A percentile compares a stretch with the other conserved stretches of the same genome.
These are phyloP conservation scores for Brienomyrus longianalis DNA, from an alignment of 2,113 vertebrate species.

Conservation along the genomic window DNA sequence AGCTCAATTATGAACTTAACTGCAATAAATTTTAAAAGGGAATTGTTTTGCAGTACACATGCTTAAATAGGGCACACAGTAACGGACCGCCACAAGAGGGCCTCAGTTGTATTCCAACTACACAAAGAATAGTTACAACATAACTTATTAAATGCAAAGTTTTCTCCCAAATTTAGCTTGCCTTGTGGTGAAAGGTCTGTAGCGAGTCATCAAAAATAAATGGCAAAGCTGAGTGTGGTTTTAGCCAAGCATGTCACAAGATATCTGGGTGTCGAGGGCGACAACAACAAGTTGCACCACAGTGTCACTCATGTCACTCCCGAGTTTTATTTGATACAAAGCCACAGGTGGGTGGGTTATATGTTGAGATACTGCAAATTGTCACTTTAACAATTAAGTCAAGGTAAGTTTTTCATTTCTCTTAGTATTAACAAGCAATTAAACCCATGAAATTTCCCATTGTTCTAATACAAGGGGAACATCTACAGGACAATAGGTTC, in stretches of 20 bases:
- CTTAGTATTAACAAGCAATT: neutral
- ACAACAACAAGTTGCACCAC: neutral
- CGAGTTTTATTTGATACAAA: neutral
- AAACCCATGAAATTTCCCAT: neutral
- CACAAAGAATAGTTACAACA: neutral
- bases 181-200: neutral
- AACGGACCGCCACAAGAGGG: constrained; percentile 13
- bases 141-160: neutral
- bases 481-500: neutral
- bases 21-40: neutral
- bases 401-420: neutral
- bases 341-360: neutral
- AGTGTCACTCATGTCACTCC: neutral
- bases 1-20: neutral
- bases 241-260: constrained; percentile 10
- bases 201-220: neutral
- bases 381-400: neutral
- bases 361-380: neutral
- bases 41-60: neutral
- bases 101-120: neutral
- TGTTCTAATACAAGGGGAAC: neutral
- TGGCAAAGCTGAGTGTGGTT: neutral
- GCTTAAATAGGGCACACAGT: neutral
- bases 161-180: neutral
- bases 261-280: neutral